Evolutionary conservation across 2,113 vertebrate species (phyloP), one percentile per base, ranked within the genome.

Genomic region (Miniopterus natalensis): DNA sequence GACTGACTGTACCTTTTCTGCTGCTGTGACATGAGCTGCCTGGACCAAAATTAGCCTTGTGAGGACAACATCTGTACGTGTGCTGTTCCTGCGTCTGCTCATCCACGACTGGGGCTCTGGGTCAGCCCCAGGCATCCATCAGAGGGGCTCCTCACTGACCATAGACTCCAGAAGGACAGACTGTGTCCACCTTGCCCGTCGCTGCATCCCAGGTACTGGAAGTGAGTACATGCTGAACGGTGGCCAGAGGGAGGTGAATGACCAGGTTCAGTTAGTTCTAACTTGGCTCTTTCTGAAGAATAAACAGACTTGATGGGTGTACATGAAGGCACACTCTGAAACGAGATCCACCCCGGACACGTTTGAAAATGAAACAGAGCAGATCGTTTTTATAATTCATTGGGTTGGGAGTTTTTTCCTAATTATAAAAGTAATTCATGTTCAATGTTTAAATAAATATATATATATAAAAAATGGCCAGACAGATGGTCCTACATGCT

Each of bases 251-350:
- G 23, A 29, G 59, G 31, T 8, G 57, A 25, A 42, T 8, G 14
- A 2, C 2, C 0, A 5, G 55, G 49, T 51, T 8, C n/a, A 27
- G 40, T 23, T 8, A 4, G 7, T 57, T 3, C 31, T 36, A 20
- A 42, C 17, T 5, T 5, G 1, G 21, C 15, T 71, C 42, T 51
- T 40, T 21, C 11, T 13, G 63, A 13, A 61, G 53, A 31, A 8
- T 31, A 42, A 71, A 53, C 51, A 55, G 85, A 45, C n/a, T 51
- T 14, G 40, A 20, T 5, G 51, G 53, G 51, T 3, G 9, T 14
- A 27, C 27, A 53, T 2, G 25, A 14, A 25, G 0, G 10, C 7
- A 7, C 70, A 27, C 36, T 5, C 31, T 40, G 36, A 42, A n/a
- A 13, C 31, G 51, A 40, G 40, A 77, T 59, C 59, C 40, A 31